phyloP scores from a whole-genome alignment of 2,797 vertebrate genomes.

The Danio kyathit region DNA sequence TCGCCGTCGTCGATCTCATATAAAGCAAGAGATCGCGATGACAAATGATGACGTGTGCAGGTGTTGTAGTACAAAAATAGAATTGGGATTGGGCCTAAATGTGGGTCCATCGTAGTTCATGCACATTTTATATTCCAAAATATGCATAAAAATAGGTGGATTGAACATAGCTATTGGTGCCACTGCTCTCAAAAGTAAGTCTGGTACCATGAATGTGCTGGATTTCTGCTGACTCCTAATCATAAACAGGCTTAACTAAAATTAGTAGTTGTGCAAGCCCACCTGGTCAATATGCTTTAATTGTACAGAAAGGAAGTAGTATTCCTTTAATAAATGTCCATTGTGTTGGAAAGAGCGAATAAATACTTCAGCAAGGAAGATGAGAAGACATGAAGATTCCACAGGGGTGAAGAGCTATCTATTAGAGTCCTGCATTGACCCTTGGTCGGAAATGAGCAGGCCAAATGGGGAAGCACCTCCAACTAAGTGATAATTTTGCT shows the following conservation, averaged over 20 bases:
- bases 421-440: constrained; percentile 35
- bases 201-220: too few species aligned
- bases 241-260: background rate
- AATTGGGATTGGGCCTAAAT: too few species aligned
- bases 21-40: too few species aligned
- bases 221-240: background rate
- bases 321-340: background rate
- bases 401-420: constrained; percentile 24
- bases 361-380: background rate
- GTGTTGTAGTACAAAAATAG: too few species aligned
- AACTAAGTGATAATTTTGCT: constrained; percentile 67
- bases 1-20: too few species aligned
- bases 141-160: too few species aligned
- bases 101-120: too few species aligned
- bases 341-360: constrained; percentile 4
- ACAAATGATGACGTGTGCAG: too few species aligned
- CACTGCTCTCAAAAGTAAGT: too few species aligned
- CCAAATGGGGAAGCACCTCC: constrained; percentile 57
- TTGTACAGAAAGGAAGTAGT: background rate
- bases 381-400: background rate
- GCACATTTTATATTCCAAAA: too few species aligned
- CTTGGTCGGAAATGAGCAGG: constrained; percentile 33
- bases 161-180: too few species aligned
- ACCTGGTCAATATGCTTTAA: background rate
- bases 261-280: background rate